phyloP scores from a whole-genome alignment of 1,140 invertebrate species.

The Ladona fulva region DNA sequence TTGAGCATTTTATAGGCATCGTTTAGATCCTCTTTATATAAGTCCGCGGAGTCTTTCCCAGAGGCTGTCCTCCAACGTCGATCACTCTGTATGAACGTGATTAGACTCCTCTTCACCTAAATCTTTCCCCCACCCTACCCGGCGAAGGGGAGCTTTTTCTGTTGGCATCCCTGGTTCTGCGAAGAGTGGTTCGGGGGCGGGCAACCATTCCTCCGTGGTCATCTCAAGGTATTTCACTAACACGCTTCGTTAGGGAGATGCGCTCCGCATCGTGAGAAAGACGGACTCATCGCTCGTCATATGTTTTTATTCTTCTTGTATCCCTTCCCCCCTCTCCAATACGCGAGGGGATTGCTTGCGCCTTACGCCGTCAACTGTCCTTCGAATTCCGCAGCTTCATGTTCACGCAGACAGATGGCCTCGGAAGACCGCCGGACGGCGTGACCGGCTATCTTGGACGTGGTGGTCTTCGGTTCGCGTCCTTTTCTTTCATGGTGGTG shows the following conservation, averaged over 20 bases:
- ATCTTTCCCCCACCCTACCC: background rate
- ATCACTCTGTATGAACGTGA: background rate
- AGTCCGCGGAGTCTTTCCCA: too few species aligned
- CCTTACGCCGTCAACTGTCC: background rate
- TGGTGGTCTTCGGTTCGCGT: background rate
- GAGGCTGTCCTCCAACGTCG: background rate
- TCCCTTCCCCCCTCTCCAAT: background rate
- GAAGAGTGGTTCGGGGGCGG: too few species aligned
- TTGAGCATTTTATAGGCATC: too few species aligned
- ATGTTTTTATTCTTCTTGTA: background rate
- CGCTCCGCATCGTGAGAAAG: background rate
- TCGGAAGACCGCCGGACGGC: background rate
- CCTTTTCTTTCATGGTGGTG: background rate
- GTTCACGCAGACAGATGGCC: background rate
- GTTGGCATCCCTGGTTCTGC: background rate
- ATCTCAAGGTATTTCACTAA: background rate
- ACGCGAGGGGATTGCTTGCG: background rate
- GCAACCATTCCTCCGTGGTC: too few species aligned
- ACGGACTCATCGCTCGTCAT: background rate
- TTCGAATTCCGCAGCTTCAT: background rate
- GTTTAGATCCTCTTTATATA: too few species aligned
- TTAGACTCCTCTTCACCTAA: background rate
- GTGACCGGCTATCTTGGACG: background rate
- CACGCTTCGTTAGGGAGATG: conserved; percentile 2
- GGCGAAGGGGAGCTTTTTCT: background rate